Percentiles rank a stretch among this genome's conserved stretches.
Evolutionary conservation across 1,140 invertebrate species (phyloP).

Genomic region (Tribolium castaneum): DNA sequence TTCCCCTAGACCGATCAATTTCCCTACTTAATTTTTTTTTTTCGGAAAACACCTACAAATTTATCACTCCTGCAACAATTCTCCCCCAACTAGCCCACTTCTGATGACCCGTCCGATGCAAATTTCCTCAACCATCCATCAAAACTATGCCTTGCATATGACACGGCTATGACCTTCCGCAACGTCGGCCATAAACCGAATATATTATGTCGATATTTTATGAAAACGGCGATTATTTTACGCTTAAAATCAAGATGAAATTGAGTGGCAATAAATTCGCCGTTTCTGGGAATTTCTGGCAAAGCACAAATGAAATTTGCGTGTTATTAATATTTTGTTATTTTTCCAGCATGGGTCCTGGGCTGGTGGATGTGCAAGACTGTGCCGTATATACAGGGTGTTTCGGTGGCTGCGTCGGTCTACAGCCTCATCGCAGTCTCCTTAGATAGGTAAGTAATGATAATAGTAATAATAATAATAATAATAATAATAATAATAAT

Average conservation of each 20-base stretch:
- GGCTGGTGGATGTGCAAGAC: conserved; percentile 95
- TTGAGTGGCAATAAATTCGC: conserved; percentile 11
- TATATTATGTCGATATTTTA: conserved; percentile 27
- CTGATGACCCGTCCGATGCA: background rate
- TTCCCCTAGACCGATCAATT: background rate
- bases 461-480: too few relatives aligned
- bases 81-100: background rate
- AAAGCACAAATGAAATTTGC: background rate
- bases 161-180: conserved; percentile 8
- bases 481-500: too few relatives aligned
- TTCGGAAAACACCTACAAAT: background rate
- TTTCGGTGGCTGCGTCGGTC: conserved; percentile 93
- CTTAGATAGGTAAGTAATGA: conserved; percentile 92
- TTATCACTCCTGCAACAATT: background rate
- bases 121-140: conserved; percentile 1
- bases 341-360: conserved; percentile 88
- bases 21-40: background rate
- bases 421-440: conserved; percentile 94
- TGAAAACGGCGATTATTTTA: conserved; percentile 3
- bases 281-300: background rate
- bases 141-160: conserved; percentile 1
- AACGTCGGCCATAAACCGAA: conserved; percentile 5
- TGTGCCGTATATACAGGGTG: conserved; percentile 93
- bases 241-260: background rate
- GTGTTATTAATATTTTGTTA: conserved; percentile 15